Conservation (phyloP, 2,113 vertebrate genomes). For the Centropristis striata region DNA sequence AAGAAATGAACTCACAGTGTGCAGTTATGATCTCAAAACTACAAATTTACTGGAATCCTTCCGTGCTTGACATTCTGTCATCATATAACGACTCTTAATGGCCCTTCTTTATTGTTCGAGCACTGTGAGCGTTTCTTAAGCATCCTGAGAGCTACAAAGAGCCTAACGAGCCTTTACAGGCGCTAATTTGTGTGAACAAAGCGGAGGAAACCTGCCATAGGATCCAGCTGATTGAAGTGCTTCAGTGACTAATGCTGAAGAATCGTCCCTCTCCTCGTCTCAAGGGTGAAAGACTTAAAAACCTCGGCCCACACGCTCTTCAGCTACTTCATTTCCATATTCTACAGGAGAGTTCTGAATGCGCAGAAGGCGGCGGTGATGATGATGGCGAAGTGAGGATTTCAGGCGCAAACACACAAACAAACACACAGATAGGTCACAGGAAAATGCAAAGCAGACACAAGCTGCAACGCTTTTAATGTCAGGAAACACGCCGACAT, state of each 20-base stretch:
- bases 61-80: not conserved
- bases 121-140: conserved; percentile 4
- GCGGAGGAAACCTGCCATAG: conserved; percentile 24
- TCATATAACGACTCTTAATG: not conserved
- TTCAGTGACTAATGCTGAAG: conserved; percentile 21
- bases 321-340: conserved; percentile 23
- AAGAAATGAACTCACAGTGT: not conserved
- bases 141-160: conserved; percentile 32
- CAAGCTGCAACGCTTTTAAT: not conserved
- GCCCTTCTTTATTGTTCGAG: conserved; percentile 17
- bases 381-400: conserved; percentile 4
- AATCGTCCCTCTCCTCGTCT: conserved; percentile 6
- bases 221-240: conserved; percentile 39
- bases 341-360: conserved; percentile 17
- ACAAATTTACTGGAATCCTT: not conserved
- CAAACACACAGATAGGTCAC: not conserved
- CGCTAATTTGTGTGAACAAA: conserved; percentile 51
- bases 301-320: conserved; percentile 4
- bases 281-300: conserved; percentile 43
- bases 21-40: not conserved
- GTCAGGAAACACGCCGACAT: not conserved
- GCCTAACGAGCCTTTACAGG: conserved; percentile 35
- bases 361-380: not conserved
- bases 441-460: conserved; percentile 28
- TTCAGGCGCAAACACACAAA: conserved; percentile 12